Evolutionary conservation across 2,888 invertebrate genomes (phyloP).

Genomic region (Lasioglossum lativentre): DNA sequence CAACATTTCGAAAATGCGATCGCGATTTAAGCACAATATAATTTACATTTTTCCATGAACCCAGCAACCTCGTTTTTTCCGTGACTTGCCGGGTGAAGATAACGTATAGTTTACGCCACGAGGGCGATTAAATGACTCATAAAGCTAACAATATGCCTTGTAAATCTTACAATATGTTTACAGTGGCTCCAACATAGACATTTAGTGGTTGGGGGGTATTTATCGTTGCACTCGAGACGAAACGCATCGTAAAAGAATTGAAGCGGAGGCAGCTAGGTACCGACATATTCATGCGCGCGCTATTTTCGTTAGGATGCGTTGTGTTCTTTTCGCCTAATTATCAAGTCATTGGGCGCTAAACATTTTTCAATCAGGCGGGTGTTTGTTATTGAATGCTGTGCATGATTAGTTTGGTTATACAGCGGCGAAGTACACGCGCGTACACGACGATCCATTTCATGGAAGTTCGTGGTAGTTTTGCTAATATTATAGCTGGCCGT

Average conservation of each 20-base stretch:
- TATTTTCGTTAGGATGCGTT: background rate
- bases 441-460: conserved; percentile 15
- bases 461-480: conserved; percentile 20
- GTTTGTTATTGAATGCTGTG: background rate
- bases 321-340: background rate
- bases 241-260: background rate
- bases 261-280: background rate
- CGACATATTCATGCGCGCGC: too few relatives aligned
- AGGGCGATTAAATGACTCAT: background rate
- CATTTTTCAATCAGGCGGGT: background rate
- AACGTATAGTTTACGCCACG: background rate
- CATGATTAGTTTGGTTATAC: background rate
- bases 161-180: conserved; percentile 22
- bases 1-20: background rate
- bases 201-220: conserved; percentile 17
- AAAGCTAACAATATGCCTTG: conserved; percentile 14
- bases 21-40: background rate
- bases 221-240: conserved; percentile 8
- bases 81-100: conserved; percentile 8
- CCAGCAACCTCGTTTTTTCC: background rate
- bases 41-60: background rate
- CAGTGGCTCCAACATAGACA: conserved; percentile 7
- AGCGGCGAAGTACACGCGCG: background rate
- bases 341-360: background rate
- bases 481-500: conserved; percentile 28